Conservation (phyloP, 2,113 vertebrate species). For the Alouatta palliata region DNA sequence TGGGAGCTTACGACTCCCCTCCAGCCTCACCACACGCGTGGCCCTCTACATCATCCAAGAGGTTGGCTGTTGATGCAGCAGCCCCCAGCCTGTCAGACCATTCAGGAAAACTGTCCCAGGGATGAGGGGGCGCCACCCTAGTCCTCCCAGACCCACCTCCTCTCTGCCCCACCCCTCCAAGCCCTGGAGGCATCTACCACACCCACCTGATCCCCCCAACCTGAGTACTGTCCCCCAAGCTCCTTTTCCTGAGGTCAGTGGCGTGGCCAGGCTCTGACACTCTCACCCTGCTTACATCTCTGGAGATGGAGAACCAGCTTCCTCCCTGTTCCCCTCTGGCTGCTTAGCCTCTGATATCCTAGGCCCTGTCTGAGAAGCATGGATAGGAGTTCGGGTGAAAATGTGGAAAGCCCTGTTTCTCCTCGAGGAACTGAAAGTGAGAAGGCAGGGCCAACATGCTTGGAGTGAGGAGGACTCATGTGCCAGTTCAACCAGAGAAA, state of each 20-base stretch:
- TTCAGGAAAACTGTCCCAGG: slow-evolving; percentile 80
- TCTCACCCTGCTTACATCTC: background rate
- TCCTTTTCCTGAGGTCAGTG: background rate
- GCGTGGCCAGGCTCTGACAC: background rate
- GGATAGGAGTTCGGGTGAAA: background rate
- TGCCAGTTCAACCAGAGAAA: background rate
- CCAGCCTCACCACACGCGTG: slow-evolving; percentile 89
- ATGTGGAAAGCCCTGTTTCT: background rate
- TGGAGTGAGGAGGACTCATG: background rate
- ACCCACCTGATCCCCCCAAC: background rate
- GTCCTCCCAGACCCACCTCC: too few relatives aligned
- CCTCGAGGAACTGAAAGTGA: background rate
- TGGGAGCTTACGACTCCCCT: background rate
- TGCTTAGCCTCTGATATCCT: background rate
- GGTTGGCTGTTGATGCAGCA: slow-evolving; percentile 94
- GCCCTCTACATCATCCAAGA: slow-evolving; percentile 94
- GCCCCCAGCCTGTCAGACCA: slow-evolving; percentile 87
- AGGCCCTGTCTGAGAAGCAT: background rate
- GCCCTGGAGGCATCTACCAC: background rate
- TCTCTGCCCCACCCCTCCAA: background rate
- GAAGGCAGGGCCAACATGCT: background rate
- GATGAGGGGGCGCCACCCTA: background rate
- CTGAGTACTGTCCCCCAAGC: background rate
- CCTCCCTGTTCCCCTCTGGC: background rate
- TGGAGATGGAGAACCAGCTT: background rate